phyloP scores from a whole-genome alignment of 2,797 vertebrate genomes.

The Arnoldichthys spilopterus region DNA sequence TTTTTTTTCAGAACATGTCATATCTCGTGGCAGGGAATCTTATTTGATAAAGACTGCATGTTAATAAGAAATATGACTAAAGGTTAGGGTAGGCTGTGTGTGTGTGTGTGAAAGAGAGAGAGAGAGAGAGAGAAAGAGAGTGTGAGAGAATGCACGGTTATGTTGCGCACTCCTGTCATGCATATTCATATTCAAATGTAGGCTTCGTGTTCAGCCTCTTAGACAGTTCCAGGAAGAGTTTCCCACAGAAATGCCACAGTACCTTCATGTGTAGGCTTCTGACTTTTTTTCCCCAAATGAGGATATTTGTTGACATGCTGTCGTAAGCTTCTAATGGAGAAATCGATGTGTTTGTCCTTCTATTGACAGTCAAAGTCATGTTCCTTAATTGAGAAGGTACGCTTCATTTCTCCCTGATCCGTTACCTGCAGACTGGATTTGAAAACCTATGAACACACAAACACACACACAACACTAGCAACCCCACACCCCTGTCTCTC shows the following conservation, averaged over 20 bases:
- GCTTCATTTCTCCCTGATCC: slow-evolving; percentile 49
- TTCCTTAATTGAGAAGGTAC: slow-evolving; percentile 45
- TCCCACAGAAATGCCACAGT: neutral
- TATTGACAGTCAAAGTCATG: slow-evolving; percentile 50
- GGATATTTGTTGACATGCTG: slow-evolving; percentile 36
- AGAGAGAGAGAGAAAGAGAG: too few species aligned
- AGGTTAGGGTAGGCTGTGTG: too few species aligned
- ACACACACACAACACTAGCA: neutral
- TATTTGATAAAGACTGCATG: too few species aligned
- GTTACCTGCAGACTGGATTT: slow-evolving; percentile 48
- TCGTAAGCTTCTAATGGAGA: slow-evolving; percentile 51
- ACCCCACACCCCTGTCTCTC: neutral
- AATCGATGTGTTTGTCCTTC: slow-evolving; percentile 56
- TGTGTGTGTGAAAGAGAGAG: too few species aligned
- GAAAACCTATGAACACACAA: slow-evolving; percentile 30
- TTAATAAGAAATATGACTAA: too few species aligned
- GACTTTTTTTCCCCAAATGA: slow-evolving; percentile 33
- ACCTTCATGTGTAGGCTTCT: slow-evolving; percentile 28
- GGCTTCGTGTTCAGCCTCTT: neutral
- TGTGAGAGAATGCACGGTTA: too few species aligned
- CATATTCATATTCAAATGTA: too few species aligned
- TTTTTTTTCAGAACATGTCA: too few species aligned
- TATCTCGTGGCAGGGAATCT: too few species aligned
- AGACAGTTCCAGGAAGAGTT: neutral
- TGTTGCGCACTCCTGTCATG: too few species aligned